phyloP scores from a whole-genome alignment of 92 coral and sea anemone genomes.

The Paragorgia papillata region DNA sequence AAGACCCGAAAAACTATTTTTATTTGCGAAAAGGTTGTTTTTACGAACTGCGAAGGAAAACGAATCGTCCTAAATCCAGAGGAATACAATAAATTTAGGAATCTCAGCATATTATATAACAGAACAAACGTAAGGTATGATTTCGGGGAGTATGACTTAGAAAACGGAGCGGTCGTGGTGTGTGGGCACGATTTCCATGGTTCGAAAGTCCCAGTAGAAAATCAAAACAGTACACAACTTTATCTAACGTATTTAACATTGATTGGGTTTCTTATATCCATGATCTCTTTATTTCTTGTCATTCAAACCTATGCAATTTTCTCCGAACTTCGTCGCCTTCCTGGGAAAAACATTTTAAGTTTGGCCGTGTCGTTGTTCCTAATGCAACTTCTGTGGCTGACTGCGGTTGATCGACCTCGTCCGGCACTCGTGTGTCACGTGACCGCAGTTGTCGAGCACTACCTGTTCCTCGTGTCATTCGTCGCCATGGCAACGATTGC shows the following conservation, averaged over 20 bases:
- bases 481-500: slow-evolving; percentile 37
- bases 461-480: slow-evolving; percentile 25
- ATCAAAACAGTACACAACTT: neutral
- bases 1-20: no score
- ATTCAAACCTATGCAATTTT: slow-evolving; percentile 18
- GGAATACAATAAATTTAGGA: no score
- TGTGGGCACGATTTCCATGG: no score
- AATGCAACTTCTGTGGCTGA: neutral
- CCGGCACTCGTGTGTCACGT: neutral
- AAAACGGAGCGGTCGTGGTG: no score
- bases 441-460: neutral
- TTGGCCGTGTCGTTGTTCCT: slow-evolving; percentile 12
- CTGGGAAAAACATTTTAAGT: slow-evolving; percentile 29
- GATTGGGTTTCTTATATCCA: neutral
- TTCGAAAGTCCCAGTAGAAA: no score
- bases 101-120: no score
- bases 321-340: slow-evolving; percentile 17
- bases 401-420: neutral
- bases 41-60: no score
- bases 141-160: no score
- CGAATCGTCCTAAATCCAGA: no score
- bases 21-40: no score
- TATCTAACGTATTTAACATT: neutral
- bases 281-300: slow-evolving; percentile 5
- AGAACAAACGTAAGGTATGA: no score